Percentiles rank a stretch among this genome's conserved stretches.
These are phyloP conservation scores for Sthenelais limicola DNA, from an alignment of 2,888 invertebrate genomes.

Conservation along the genomic window DNA sequence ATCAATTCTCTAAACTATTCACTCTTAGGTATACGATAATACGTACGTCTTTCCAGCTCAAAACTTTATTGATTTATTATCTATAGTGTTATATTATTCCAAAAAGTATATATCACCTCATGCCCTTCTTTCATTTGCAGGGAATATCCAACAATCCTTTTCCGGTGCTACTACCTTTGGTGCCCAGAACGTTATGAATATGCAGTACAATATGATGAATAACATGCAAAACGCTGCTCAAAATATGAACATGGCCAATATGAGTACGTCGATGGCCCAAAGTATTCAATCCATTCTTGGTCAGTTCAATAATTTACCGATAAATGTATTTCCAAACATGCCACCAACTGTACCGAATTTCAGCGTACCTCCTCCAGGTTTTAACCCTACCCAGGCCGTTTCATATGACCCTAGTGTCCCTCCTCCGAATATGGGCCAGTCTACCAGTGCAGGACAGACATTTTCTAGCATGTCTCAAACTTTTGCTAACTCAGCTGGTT, in stretches of 20 bases:
- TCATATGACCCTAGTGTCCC: slow-evolving; percentile 11
- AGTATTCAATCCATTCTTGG: slow-evolving; percentile 26
- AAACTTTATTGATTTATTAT: too few species aligned
- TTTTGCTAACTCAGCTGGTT: neutral
- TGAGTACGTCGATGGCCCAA: slow-evolving; percentile 25
- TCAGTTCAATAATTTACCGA: slow-evolving; percentile 2
- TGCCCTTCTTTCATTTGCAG: slow-evolving; percentile 12
- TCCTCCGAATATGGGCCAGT: slow-evolving; percentile 10
- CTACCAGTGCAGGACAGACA: neutral
- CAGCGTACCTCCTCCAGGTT: slow-evolving; percentile 18
- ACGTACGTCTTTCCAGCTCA: too few species aligned
- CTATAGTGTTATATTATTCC: too few species aligned
- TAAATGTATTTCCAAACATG: slow-evolving; percentile 22
- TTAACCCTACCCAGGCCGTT: neutral
- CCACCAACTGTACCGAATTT: slow-evolving; percentile 25
- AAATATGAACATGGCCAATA: neutral
- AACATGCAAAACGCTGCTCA: neutral
- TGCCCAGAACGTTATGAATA: neutral
- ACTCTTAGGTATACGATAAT: too few species aligned
- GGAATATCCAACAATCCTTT: slow-evolving; percentile 30
- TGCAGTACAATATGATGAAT: neutral
- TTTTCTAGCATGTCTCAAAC: neutral
- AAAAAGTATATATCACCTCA: too few species aligned
- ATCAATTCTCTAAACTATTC: neutral
- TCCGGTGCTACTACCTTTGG: slow-evolving; percentile 3